Evolutionary conservation across 2,113 vertebrate genomes (phyloP).

Genomic region (Phyllostomus discolor): DNA sequence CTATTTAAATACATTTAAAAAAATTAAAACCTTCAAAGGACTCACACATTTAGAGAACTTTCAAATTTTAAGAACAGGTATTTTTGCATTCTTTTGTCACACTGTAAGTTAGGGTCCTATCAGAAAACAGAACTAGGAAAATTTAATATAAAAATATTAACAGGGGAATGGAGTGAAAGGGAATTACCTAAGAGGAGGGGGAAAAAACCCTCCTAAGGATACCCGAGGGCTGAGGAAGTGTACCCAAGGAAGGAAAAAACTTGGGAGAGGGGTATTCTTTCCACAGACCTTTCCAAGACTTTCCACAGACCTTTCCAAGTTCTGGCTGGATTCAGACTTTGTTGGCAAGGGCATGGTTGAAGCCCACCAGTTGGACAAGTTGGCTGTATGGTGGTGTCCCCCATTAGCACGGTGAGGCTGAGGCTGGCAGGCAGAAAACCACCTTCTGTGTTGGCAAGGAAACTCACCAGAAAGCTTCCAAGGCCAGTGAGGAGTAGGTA

Average conservation of each 20-base stretch:
- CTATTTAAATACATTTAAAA: slow-evolving; percentile 13
- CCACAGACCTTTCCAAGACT: no score
- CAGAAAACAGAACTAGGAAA: background rate
- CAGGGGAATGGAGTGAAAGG: background rate
- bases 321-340: background rate
- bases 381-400: background rate
- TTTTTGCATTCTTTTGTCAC: background rate
- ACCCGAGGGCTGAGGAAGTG: background rate
- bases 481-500: no score
- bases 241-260: background rate
- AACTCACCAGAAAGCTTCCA: background rate
- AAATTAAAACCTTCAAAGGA: background rate
- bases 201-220: background rate
- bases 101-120: background rate
- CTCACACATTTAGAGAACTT: background rate
- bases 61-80: background rate
- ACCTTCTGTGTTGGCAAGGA: background rate
- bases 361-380: background rate
- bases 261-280: background rate
- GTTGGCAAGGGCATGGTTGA: background rate
- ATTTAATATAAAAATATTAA: background rate
- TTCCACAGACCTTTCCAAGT: no score
- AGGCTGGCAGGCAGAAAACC: background rate
- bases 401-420: background rate
- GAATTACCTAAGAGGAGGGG: background rate